phyloP scores from a whole-genome alignment of 2,888 invertebrate genomes.

The Carterocephalus palaemon region DNA sequence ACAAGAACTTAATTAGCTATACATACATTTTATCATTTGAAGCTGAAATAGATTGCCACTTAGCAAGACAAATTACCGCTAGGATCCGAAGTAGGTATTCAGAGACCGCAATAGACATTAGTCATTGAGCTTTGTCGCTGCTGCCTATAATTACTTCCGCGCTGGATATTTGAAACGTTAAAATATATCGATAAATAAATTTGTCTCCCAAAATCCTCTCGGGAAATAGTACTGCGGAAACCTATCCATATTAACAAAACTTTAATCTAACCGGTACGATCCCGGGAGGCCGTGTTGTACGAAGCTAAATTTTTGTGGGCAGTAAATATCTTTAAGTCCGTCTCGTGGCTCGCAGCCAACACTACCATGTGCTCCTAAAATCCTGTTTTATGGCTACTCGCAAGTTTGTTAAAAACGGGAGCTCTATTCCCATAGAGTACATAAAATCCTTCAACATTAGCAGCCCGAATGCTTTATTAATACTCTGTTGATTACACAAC shows the following conservation, averaged over 20 bases:
- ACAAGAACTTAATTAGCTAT: no score
- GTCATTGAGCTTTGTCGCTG: no score
- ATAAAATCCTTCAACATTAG: conserved; percentile 35
- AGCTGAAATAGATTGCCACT: no score
- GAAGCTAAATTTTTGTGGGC: conserved; percentile 58
- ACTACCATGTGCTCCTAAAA: conserved; percentile 50
- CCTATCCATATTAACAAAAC: conserved; percentile 65
- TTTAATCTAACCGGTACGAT: conserved; percentile 54
- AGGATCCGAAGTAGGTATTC: no score
- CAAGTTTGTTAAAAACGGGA: conserved; percentile 45
- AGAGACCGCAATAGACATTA: no score
- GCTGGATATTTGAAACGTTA: conserved; percentile 13
- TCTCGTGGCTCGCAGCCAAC: conserved; percentile 61
- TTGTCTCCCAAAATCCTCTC: conserved; percentile 48
- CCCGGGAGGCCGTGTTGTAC: conserved; percentile 44
- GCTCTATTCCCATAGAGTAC: no score
- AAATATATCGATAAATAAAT: conserved; percentile 31
- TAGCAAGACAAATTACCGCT: no score
- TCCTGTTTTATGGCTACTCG: conserved; percentile 46
- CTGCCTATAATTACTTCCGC: no score
- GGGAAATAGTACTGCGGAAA: conserved; percentile 57
- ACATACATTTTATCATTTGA: no score
- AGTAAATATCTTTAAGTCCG: conserved; percentile 66
- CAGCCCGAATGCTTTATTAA: conserved; percentile 28
- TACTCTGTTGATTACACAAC: no score